Conservation (phyloP, 2,888 invertebrate genomes). For the Baccha elongata region DNA sequence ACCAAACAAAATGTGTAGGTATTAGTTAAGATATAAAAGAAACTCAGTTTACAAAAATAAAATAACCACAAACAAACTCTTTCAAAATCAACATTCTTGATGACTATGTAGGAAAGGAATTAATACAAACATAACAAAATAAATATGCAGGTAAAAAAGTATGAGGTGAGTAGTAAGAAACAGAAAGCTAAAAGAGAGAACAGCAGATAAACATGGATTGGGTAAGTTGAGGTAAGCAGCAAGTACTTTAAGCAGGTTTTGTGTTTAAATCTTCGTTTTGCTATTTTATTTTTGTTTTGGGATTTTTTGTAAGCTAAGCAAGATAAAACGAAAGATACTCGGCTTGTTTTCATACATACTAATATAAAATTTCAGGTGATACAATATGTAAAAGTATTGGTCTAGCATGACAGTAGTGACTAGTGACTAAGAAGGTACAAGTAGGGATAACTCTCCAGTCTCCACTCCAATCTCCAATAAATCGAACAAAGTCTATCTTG, state of each 20-base stretch:
- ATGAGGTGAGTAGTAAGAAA: too few species aligned
- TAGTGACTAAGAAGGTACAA: too few species aligned
- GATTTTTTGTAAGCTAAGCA: conserved; percentile 27
- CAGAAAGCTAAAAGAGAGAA: conserved; percentile 34
- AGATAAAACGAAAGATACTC: conserved; percentile 9
- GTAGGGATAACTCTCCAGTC: conserved; percentile 38
- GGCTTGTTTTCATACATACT: conserved; percentile 17
- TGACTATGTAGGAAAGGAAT: conserved; percentile 5
- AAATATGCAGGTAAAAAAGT: not conserved
- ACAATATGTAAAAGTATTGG: conserved; percentile 24
- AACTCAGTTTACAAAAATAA: conserved; percentile 7
- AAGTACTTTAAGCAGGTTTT: conserved; percentile 63
- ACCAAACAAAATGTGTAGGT: conserved; percentile 46
- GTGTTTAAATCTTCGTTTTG: conserved; percentile 11
- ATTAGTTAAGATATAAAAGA: not conserved
- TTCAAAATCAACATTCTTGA: conserved; percentile 3
- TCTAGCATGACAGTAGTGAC: not conserved
- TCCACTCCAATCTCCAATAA: conserved; percentile 51
- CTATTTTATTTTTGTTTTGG: conserved; percentile 50
- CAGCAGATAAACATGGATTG: conserved; percentile 63
- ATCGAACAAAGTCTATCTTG: conserved; percentile 60
- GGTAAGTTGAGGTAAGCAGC: conserved; percentile 65
- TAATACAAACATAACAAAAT: conserved; percentile 5
- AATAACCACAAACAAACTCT: conserved; percentile 6
- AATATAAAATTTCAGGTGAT: conserved; percentile 45